Percentiles rank a stretch among this genome's conserved stretches.
These are phyloP conservation scores for Nanger granti DNA, from an alignment of 2,113 vertebrate species.

Conservation along the genomic window DNA sequence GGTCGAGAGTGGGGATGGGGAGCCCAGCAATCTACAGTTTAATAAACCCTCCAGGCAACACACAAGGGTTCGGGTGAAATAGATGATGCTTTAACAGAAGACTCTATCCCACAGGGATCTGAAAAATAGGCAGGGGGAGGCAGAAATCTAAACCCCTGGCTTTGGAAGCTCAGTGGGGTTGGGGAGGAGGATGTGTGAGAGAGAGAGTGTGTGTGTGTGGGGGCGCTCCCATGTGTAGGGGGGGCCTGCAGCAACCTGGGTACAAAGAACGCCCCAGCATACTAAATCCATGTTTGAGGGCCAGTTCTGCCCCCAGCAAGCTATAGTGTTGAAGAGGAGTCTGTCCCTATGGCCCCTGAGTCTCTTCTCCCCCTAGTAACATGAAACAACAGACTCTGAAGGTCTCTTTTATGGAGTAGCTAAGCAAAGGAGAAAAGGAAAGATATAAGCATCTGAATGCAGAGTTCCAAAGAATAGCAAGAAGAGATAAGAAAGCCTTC, in stretches of 20 bases:
- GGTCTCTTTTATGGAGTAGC: background rate
- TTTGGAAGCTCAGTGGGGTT: background rate
- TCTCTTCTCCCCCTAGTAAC: background rate
- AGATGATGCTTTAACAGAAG: background rate
- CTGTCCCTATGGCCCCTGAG: background rate
- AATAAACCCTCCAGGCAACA: background rate
- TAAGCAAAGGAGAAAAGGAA: too few relatives aligned
- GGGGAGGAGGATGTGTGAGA: background rate
- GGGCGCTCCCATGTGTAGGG: accelerated
- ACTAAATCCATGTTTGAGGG: background rate
- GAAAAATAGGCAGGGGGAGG: background rate
- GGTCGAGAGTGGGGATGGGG: accelerated
- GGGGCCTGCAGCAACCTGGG: background rate
- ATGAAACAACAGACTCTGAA: background rate
- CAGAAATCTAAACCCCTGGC: background rate
- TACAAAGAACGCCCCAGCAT: background rate
- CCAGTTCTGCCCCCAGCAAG: background rate
- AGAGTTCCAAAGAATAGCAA: too few relatives aligned
- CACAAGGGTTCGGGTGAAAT: background rate
- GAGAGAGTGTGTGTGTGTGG: accelerated
- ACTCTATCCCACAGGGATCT: background rate
- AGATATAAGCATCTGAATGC: too few relatives aligned
- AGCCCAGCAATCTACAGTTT: background rate
- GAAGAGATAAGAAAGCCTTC: too few relatives aligned
- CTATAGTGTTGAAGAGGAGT: background rate